These are phyloP conservation scores for Phrynocephalus forsythii DNA, from an alignment of 2,797 vertebrate species.

Conservation along the genomic window DNA sequence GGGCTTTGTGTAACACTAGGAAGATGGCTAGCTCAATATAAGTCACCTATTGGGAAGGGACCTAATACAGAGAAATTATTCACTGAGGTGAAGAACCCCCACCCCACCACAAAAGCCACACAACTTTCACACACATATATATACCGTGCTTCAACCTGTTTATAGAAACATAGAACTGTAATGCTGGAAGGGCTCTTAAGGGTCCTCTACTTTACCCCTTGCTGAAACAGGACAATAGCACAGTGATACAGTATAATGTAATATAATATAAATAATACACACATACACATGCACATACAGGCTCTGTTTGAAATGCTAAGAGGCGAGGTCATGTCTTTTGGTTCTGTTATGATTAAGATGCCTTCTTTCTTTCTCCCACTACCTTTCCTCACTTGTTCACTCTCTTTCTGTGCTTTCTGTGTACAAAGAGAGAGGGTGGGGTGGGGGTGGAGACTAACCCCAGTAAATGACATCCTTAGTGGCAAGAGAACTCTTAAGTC, in stretches of 20 bases:
- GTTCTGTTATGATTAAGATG: background rate
- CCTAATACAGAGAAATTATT: too few relatives aligned
- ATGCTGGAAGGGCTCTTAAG: too few relatives aligned
- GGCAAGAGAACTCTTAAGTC: constrained; percentile 42
- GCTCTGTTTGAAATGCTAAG: background rate
- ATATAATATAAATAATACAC: too few relatives aligned
- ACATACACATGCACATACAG: background rate
- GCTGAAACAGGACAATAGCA: too few relatives aligned
- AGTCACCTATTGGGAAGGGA: too few relatives aligned
- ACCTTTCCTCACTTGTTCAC: constrained; percentile 26
- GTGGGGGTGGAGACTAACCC: constrained; percentile 42
- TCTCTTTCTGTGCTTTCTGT: constrained; percentile 22
- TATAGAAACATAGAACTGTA: too few relatives aligned
- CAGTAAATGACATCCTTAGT: constrained; percentile 49
- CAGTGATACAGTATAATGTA: too few relatives aligned
- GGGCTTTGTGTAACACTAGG: background rate
- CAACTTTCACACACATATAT: too few relatives aligned
- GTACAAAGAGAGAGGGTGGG: constrained; percentile 47
- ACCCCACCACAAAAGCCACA: too few relatives aligned
- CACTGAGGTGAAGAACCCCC: too few relatives aligned
- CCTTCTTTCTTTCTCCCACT: constrained; percentile 22
- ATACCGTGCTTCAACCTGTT: too few relatives aligned
- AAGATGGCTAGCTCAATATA: background rate
- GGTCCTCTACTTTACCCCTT: too few relatives aligned
- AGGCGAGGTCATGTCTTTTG: constrained; percentile 7